A percentile compares a stretch with the other conserved stretches of the same genome.
These are phyloP conservation scores for Acyrthosiphon pisum DNA, from an alignment of 1,140 invertebrate species.

Conservation along the genomic window DNA sequence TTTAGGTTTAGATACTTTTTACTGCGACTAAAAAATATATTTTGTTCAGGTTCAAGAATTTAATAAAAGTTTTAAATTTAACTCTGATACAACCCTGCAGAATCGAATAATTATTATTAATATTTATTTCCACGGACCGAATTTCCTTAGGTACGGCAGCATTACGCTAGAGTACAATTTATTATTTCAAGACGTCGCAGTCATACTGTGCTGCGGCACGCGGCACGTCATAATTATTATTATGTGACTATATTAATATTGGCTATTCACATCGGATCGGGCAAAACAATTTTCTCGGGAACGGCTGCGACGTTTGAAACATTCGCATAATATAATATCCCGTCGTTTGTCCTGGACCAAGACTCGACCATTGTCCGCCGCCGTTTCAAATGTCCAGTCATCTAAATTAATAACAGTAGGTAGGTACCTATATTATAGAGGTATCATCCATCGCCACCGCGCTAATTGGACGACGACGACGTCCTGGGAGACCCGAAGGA, in stretches of 20 bases:
- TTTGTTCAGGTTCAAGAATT: not conserved
- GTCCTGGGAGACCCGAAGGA: not conserved
- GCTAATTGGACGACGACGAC: not conserved
- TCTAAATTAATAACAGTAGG: constrained; percentile 32
- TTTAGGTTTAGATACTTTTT: not conserved
- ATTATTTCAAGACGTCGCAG: not conserved
- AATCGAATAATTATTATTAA: not conserved
- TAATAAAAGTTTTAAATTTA: not conserved
- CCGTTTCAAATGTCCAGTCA: not conserved
- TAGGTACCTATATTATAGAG: not conserved
- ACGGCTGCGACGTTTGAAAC: not conserved
- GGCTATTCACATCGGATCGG: not conserved
- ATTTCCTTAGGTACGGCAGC: no score
- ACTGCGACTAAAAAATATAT: not conserved
- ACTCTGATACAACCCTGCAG: not conserved
- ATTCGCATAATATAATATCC: constrained; percentile 25
- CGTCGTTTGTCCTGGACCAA: not conserved
- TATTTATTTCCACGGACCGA: not conserved
- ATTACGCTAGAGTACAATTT: not conserved
- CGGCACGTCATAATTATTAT: not conserved
- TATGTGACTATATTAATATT: not conserved
- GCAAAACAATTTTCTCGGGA: not conserved
- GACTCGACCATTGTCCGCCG: not conserved
- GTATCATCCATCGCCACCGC: not conserved
- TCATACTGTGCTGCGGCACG: not conserved